Evolutionary conservation across 2,113 vertebrate species (phyloP).

Genomic region (Thermophis baileyi): DNA sequence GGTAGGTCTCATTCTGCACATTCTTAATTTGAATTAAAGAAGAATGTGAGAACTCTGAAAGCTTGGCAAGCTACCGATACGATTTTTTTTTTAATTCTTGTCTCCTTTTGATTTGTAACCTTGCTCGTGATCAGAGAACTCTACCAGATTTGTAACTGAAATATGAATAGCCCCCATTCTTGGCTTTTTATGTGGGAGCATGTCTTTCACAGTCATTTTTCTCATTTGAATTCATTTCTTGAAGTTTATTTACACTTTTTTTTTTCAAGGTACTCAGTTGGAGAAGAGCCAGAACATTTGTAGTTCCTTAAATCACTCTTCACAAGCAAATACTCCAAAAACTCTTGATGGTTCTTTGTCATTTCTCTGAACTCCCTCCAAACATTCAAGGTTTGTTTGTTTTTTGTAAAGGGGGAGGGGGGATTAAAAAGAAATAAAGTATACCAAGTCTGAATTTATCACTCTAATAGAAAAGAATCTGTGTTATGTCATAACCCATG

Average conservation of each 20-base stretch:
- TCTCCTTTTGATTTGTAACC: background rate
- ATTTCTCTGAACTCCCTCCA: conserved; percentile 26
- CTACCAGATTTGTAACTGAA: background rate
- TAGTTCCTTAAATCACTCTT: conserved; percentile 8
- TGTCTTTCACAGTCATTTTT: background rate
- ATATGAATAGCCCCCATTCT: background rate
- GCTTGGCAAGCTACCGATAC: background rate
- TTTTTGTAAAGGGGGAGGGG: conserved; percentile 8
- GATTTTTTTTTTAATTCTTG: background rate
- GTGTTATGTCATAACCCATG: background rate
- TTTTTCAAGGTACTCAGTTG: background rate
- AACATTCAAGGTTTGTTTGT: background rate
- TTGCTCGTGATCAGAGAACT: background rate
- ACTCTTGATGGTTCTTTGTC: conserved; percentile 11
- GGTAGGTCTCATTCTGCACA: background rate
- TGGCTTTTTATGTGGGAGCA: background rate
- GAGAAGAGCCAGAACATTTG: conserved; percentile 9
- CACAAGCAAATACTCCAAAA: conserved; percentile 7
- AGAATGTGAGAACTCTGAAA: background rate
- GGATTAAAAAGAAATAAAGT: conserved; percentile 15
- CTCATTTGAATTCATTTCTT: background rate
- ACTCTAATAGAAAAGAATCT: conserved; percentile 3
- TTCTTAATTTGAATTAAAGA: background rate
- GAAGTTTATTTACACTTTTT: background rate
- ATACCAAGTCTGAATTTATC: conserved; percentile 20